Conservation (phyloP, 37 sponge, comb jelly and placozoan genomes). For the Cliona cf. orientalis region DNA sequence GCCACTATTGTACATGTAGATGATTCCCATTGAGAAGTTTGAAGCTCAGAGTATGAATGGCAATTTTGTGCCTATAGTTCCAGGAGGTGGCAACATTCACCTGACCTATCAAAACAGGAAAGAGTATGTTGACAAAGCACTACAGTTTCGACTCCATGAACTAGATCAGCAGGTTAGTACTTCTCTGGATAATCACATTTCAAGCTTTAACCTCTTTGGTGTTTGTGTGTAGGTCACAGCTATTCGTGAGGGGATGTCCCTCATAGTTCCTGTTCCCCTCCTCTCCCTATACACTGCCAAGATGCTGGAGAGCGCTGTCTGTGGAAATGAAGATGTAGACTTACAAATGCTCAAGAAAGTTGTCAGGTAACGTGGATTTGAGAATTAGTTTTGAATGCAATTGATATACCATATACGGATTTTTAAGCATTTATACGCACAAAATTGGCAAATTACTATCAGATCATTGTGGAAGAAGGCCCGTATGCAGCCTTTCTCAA, state of each 20-base stretch:
- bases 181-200: neutral
- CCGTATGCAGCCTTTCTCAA: too few relatives aligned
- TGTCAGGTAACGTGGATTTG: constrained; percentile 71
- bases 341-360: constrained; percentile 83
- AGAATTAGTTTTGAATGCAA: too few relatives aligned
- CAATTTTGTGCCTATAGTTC: constrained; percentile 75
- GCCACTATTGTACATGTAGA: constrained; percentile 24
- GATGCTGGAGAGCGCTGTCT: constrained; percentile 75
- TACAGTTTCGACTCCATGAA: constrained; percentile 88
- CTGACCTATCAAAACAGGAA: constrained; percentile 80
- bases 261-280: constrained; percentile 89
- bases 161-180: constrained; percentile 78
- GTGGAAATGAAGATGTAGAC: constrained; percentile 81
- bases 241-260: constrained; percentile 85
- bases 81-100: constrained; percentile 72
- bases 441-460: too few relatives aligned
- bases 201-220: neutral
- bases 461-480: too few relatives aligned
- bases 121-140: constrained; percentile 84
- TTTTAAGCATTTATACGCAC: too few relatives aligned
- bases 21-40: constrained; percentile 84
- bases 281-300: constrained; percentile 71
- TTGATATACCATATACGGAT: too few relatives aligned
- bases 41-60: constrained; percentile 83
- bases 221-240: constrained; percentile 67